phyloP scores from a whole-genome alignment of 2,113 vertebrate species.

The Sigmodon hispidus region DNA sequence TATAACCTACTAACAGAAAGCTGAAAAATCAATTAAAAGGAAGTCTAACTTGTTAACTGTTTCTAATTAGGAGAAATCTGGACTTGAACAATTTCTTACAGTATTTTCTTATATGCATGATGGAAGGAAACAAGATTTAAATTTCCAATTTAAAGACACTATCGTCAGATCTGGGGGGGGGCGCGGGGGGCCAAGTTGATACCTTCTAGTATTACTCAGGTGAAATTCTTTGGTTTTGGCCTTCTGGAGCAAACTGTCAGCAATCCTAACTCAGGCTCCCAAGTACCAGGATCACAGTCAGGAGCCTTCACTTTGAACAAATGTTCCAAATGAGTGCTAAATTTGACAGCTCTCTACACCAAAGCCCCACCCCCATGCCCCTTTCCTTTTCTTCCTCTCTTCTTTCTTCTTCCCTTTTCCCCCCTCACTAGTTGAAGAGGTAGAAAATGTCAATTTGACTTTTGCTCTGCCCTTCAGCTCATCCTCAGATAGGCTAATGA shows the following conservation, averaged over 20 bases:
- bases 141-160: background rate
- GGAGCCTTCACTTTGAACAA: background rate
- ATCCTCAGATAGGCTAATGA: background rate
- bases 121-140: background rate
- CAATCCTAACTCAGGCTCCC: background rate
- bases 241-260: background rate
- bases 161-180: background rate
- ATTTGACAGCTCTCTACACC: fast-evolving
- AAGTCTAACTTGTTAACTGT: background rate
- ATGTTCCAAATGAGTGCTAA: background rate
- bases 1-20: background rate
- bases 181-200: background rate
- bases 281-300: background rate
- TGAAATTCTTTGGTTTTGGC: background rate
- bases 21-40: background rate
- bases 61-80: background rate
- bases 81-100: background rate
- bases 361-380: background rate
- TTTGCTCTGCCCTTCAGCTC: background rate
- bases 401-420: background rate
- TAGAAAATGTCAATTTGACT: background rate
- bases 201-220: background rate
- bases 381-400: background rate
- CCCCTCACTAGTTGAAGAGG: background rate
- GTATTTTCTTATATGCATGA: background rate